These are phyloP conservation scores for Mirza zaza DNA, from an alignment of 2,113 vertebrate species.

Conservation along the genomic window DNA sequence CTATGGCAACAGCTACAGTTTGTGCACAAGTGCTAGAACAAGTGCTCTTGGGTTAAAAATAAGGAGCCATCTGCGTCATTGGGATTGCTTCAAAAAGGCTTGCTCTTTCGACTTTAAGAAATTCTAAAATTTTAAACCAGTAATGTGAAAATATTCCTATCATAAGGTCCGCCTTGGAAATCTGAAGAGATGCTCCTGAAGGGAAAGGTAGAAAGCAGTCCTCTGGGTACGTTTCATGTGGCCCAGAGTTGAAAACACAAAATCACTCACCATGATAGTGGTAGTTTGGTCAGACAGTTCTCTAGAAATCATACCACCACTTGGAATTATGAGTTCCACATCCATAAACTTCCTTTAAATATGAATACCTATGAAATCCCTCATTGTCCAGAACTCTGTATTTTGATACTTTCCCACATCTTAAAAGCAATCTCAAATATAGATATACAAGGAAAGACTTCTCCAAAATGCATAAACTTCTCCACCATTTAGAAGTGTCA, in stretches of 20 bases:
- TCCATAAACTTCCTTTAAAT: conserved; percentile 32
- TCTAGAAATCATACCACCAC: conserved; percentile 39
- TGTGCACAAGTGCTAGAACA: conserved; percentile 62
- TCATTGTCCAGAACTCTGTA: not conserved
- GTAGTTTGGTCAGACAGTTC: not conserved
- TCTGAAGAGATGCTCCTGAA: not conserved
- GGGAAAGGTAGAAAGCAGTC: not conserved
- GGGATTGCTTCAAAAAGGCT: conserved; percentile 39
- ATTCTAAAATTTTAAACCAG: not conserved
- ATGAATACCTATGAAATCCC: not conserved
- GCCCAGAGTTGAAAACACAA: not conserved
- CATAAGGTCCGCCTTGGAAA: not conserved
- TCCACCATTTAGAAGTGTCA: not conserved
- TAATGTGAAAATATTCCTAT: conserved; percentile 31
- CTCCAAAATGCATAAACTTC: not conserved
- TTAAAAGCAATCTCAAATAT: not conserved
- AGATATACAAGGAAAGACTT: not conserved
- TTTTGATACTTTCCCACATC: not conserved
- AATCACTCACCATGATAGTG: not conserved
- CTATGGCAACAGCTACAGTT: conserved; percentile 68
- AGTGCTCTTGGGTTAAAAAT: conserved; percentile 69
- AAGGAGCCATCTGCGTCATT: conserved; percentile 53
- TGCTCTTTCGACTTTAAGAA: conserved; percentile 34
- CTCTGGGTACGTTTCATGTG: not conserved
- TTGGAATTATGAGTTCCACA: not conserved